phyloP scores from a whole-genome alignment of 1,140 invertebrate species.

The Drosophila tristis region DNA sequence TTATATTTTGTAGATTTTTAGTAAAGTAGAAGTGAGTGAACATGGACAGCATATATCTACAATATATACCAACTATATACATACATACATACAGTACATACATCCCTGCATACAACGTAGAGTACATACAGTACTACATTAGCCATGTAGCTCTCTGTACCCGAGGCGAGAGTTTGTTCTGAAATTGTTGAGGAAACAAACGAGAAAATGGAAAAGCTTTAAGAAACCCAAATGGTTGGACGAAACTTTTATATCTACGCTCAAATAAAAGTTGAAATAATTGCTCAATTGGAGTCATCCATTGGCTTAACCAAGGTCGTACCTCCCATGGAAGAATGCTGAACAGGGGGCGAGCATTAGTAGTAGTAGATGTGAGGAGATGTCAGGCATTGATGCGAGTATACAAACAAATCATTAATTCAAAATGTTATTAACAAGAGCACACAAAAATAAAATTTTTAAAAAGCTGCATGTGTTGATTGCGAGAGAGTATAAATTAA shows the following conservation, averaged over 20 bases:
- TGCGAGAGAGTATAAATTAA: slow-evolving; percentile 39
- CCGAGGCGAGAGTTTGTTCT: slow-evolving; percentile 49
- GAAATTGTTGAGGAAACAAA: slow-evolving; percentile 65
- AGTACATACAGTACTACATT: not conserved
- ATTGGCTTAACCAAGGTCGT: slow-evolving; percentile 30
- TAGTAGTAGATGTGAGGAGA: slow-evolving; percentile 28
- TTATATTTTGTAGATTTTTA: slow-evolving; percentile 82
- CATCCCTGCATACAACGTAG: slow-evolving; percentile 24
- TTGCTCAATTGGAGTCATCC: slow-evolving; percentile 31
- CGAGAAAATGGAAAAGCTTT: slow-evolving; percentile 77
- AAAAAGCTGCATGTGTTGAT: slow-evolving; percentile 56
- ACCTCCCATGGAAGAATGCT: slow-evolving; percentile 35
- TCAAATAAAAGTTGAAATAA: slow-evolving; percentile 28
- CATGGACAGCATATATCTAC: slow-evolving; percentile 48
- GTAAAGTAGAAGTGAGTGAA: slow-evolving; percentile 62
- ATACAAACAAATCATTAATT: slow-evolving; percentile 43
- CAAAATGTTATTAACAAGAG: slow-evolving; percentile 58
- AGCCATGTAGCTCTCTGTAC: slow-evolving; percentile 41
- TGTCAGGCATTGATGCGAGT: slow-evolving; percentile 29
- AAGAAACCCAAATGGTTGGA: slow-evolving; percentile 72
- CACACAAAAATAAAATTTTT: slow-evolving; percentile 32
- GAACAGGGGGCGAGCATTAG: slow-evolving; percentile 26
- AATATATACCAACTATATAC: slow-evolving; percentile 46
- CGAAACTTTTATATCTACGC: slow-evolving; percentile 52
- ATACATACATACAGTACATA: slow-evolving; percentile 13